Base-by-base conservation (phyloP, 2,888 invertebrate species). In the Crepidodera aurea region DNA sequence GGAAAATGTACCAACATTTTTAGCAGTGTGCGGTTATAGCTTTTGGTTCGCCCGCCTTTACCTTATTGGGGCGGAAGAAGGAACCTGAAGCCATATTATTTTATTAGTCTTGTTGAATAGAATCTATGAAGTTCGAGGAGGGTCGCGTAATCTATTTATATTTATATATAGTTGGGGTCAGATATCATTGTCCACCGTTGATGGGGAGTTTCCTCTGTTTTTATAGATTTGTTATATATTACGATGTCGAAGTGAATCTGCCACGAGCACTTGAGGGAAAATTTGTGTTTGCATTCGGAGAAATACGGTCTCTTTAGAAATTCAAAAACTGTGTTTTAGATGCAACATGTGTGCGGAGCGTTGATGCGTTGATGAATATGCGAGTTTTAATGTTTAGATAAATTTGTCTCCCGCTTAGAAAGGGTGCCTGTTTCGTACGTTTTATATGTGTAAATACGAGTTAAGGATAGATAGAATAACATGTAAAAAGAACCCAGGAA, bases 81-180 rank as follows among this genome's bases (percentile, higher is more conserved):
- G 51, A 55, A 61, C 65, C 61, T 48, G 53, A 61, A 57, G 62
- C 65, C 61, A 46, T 65, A 62, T 62, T 61, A 65, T 65, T 65
- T 65, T 65, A 65, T 65, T 65, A 61, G 65, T 65, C 58, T 54
- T 59, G 63, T 62, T 64, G 59, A 64, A 64, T 61, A 62, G 65
- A 66, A 63, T 61, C 61, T 66, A 65, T 62, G 61, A 59, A 62
- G 59, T 59, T 55, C 63, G 44, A 61, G 61, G 63, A 63, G 66
- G 66, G 66, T 66, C 63, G 58, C 58, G 64, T 66, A 63, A 66
- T 66, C 63, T 66, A 66, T 66, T 66, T 66, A 66, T 66, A 66
- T 64, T 58, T 66, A 64, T 66, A 65, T 62, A 60, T 63, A 63
- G 61, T 57, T 59, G 61, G 65, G 65, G 65, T 65, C 65, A 65